Conservation (phyloP, 1,140 invertebrate species). For the Dendrolimus kikuchii region DNA sequence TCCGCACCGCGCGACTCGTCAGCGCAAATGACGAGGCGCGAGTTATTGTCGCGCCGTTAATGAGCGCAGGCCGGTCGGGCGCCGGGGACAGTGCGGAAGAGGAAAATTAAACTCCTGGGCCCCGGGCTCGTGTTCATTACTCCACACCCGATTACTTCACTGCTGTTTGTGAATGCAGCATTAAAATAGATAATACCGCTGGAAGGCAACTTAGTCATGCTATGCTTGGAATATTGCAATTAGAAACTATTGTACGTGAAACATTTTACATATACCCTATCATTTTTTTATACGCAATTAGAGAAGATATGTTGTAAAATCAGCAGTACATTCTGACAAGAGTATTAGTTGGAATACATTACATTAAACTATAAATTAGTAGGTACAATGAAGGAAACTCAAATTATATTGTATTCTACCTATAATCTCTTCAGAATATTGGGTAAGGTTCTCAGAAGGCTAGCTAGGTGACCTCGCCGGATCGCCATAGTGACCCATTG, state of each 20-base stretch:
- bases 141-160: slow-evolving; percentile 58
- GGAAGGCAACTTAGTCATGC: slow-evolving; percentile 9
- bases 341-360: too few species aligned
- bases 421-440: too few species aligned
- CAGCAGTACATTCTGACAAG: too few species aligned
- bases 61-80: slow-evolving; percentile 50
- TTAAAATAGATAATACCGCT: slow-evolving; percentile 34
- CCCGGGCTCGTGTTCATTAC: slow-evolving; percentile 61
- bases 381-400: too few species aligned
- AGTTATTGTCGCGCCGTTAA: slow-evolving; percentile 65
- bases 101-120: slow-evolving; percentile 70
- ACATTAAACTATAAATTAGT: too few species aligned
- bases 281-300: too few species aligned
- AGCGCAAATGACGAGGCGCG: slow-evolving; percentile 52
- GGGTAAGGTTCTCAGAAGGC: too few species aligned
- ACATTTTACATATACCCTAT: too few species aligned
- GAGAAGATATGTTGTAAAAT: too few species aligned
- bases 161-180: slow-evolving; percentile 50
- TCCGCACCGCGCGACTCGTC: slow-evolving; percentile 8
- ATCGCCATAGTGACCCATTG: too few species aligned
- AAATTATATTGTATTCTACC: too few species aligned
- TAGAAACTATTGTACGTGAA: slow-evolving; percentile 26
- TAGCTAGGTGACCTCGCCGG: too few species aligned
- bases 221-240: slow-evolving; percentile 23
- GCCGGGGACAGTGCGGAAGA: slow-evolving; percentile 54